These are phyloP conservation scores for Spongilla lacustris DNA, from an alignment of 37 sponge, comb jelly and placozoan species.

Conservation along the genomic window DNA sequence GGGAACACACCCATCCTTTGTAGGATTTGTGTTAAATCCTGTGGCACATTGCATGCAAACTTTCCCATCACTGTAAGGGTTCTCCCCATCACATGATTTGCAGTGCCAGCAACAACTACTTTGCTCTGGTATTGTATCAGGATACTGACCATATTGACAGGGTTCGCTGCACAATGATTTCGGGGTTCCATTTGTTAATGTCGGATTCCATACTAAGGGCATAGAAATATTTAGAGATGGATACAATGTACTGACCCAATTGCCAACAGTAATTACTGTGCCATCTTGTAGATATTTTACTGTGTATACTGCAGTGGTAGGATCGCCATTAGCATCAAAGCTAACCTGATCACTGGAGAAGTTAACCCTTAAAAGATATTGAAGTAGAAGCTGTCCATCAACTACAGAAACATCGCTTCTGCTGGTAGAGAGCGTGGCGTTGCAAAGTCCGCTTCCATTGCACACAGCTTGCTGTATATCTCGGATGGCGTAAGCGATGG, in stretches of 20 bases:
- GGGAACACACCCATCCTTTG: not conserved
- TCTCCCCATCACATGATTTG: slow-evolving; percentile 36
- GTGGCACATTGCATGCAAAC: slow-evolving; percentile 44
- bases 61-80: slow-evolving; percentile 8
- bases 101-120: slow-evolving; percentile 68
- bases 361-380: slow-evolving; percentile 11
- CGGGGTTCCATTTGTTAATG: not conserved
- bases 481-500: slow-evolving; percentile 47
- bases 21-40: not conserved
- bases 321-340: slow-evolving; percentile 45
- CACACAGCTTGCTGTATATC: slow-evolving; percentile 5
- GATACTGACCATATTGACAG: slow-evolving; percentile 44
- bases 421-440: not conserved
- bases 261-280: too few relatives aligned
- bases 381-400: not conserved
- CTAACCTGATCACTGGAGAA: slow-evolving; percentile 17
- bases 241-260: not conserved
- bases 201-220: not conserved
- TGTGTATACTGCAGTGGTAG: not conserved
- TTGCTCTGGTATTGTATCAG: not conserved
- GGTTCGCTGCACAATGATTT: not conserved
- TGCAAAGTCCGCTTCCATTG: slow-evolving; percentile 3
- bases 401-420: not conserved
- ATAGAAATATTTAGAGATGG: too few relatives aligned
- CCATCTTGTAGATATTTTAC: slow-evolving; percentile 24